Evolutionary conservation across 92 coral and sea anemone species (phyloP), one percentile per base, ranked within the genome.

Genomic region (Parazoanthus swiftii): DNA sequence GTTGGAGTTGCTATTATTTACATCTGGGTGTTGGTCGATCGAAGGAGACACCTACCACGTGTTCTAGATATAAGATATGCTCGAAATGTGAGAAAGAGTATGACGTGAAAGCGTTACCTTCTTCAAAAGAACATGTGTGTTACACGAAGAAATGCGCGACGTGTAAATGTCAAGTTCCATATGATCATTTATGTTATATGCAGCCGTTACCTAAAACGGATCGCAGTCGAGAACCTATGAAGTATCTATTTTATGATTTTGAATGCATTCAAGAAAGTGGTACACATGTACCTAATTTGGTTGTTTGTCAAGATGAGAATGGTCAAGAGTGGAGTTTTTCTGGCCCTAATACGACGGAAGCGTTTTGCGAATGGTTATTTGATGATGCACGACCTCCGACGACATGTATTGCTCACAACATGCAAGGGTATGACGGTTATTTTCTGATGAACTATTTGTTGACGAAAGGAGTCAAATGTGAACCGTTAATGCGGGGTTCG

Each of bases 211-310:
- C 85, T 23, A 14, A 33, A 1, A 0, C 16, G 1, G 74, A 63
- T 1, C 23, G 59, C 13, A 59, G 58, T 5, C 1, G 8, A 23
- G 63, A 38, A 1, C 8, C 43, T 23, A 16, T 23, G 10, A 15
- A 81, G 0, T 63, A 29, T 14, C 18, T 82, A 11, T 82, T 39
- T 39, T 82, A 82, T 18, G 86, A 82, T 21, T 82, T 65, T 65
- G 85, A 81, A 65, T 81, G 75, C 21, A 81, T 81, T 23, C 85
- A 81, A 36, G 85, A 81, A 7, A 65, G 21, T 0, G 85, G 85
- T 2, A 59, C 23, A 0, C 85, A 81, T 36, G 13, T 36, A 0
- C 85, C 85, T 1, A 81, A 81, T 37, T 6, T 81, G 33, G 74
- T 81, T 0, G 51, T 81, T 0, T 59, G 74, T 37, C 85, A 81